Percentiles rank a stretch among this genome's conserved stretches.
These are phyloP conservation scores for Drosophila suzukii DNA, from an alignment of 1,140 invertebrate genomes.

Conservation along the genomic window DNA sequence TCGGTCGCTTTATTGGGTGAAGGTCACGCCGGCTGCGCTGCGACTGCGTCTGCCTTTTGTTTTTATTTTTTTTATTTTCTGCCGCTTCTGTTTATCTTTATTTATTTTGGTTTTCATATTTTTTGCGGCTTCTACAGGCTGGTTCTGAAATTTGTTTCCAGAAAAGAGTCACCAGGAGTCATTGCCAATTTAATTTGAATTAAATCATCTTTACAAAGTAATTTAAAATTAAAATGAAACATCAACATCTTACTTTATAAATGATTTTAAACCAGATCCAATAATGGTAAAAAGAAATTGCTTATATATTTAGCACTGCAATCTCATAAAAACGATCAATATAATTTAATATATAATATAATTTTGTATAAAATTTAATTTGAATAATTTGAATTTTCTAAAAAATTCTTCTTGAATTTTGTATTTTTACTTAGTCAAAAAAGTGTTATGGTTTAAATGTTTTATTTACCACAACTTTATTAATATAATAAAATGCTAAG, in stretches of 20 bases:
- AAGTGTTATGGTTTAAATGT: not conserved
- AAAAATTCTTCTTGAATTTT: no score
- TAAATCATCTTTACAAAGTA: not conserved
- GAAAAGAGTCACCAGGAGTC: not conserved
- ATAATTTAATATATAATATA: no score
- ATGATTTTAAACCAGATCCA: not conserved
- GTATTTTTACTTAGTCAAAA: not conserved
- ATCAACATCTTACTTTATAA: not conserved
- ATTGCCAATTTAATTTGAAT: conserved; percentile 3
- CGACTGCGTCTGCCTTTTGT: conserved; percentile 38
- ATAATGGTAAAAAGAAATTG: not conserved
- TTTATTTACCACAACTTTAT: not conserved
- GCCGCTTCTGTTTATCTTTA: conserved; percentile 30
- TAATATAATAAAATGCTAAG: not conserved
- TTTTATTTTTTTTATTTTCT: conserved; percentile 44
- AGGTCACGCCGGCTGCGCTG: conserved; percentile 62
- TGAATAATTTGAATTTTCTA: no score
- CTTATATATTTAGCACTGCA: not conserved
- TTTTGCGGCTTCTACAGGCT: conserved; percentile 1
- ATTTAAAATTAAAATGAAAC: not conserved
- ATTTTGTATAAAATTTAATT: no score
- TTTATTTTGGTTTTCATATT: conserved; percentile 12
- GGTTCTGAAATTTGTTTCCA: not conserved
- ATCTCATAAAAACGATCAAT: no score
- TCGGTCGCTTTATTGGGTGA: conserved; percentile 75